These are phyloP conservation scores for Polyergus mexicanus DNA, from an alignment of 1,140 invertebrate species.

Conservation along the genomic window DNA sequence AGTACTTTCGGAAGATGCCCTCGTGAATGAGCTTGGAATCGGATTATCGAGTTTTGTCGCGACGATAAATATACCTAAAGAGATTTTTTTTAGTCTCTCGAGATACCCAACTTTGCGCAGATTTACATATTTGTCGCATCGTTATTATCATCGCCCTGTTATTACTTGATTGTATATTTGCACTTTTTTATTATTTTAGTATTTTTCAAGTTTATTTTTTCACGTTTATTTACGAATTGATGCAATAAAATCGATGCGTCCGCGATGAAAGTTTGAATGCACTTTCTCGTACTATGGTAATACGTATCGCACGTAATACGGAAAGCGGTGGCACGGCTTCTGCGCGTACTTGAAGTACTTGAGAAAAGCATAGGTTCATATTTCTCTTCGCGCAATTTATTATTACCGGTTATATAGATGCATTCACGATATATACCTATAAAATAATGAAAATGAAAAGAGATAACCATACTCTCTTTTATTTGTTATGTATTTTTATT, in stretches of 20 bases:
- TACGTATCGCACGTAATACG: background rate
- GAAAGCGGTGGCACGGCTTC: conserved; percentile 4
- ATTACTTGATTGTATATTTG: background rate
- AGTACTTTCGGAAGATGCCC: background rate
- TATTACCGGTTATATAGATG: background rate
- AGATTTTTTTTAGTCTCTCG: background rate
- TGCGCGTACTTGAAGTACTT: background rate
- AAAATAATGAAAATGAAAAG: too few relatives aligned
- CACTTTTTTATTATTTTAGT: background rate
- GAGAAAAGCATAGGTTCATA: background rate
- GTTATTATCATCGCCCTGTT: background rate
- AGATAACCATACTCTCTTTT: too few relatives aligned
- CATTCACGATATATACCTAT: background rate
- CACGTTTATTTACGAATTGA: conserved; percentile 3
- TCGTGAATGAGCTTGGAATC: conserved; percentile 10
- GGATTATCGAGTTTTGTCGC: background rate
- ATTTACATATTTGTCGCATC: background rate
- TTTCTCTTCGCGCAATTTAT: background rate
- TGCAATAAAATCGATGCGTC: background rate
- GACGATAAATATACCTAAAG: background rate
- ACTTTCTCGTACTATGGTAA: conserved; percentile 35
- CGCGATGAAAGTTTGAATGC: conserved; percentile 43
- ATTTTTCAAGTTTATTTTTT: background rate
- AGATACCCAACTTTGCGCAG: background rate
- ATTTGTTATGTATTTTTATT: too few relatives aligned